Percentiles rank a stretch among this genome's conserved stretches.
These are phyloP conservation scores for Heptranchias perlo DNA, from an alignment of 2,113 vertebrate genomes.

Conservation along the genomic window DNA sequence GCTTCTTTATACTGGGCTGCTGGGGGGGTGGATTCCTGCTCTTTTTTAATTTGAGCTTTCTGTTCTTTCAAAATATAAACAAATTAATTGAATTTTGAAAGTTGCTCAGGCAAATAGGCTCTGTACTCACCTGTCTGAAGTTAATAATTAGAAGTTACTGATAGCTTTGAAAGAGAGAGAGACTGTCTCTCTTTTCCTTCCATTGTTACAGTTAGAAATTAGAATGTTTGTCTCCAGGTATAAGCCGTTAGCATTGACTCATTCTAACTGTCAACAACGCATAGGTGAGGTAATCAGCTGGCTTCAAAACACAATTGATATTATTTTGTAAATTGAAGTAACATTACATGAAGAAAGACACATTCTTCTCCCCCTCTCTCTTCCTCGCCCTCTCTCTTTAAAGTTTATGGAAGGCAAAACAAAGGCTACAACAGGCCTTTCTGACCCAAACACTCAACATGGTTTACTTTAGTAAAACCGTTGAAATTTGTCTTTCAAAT, in stretches of 20 bases:
- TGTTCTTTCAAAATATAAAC: no score
- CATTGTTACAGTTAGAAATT: background rate
- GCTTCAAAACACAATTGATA: background rate
- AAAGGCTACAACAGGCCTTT: background rate
- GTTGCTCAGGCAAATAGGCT: no score
- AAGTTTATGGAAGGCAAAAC: background rate
- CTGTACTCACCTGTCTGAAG: no score
- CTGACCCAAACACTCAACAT: background rate
- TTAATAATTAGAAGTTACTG: no score
- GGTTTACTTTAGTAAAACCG: background rate
- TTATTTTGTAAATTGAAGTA: background rate
- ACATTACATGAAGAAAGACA: background rate
- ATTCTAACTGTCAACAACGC: background rate
- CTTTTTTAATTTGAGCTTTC: no score
- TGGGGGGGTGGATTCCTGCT: no score
- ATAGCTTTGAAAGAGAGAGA: no score
- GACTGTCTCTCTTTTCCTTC: background rate
- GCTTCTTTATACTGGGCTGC: no score
- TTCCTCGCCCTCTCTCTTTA: background rate
- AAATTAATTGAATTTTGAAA: no score
- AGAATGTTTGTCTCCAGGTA: background rate
- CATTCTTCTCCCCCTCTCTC: background rate
- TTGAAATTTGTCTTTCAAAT: background rate
- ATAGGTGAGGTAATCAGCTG: background rate
- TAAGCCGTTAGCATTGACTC: background rate